Percentiles rank a stretch among this genome's conserved stretches.
Conservation (phyloP, 2,797 vertebrate genomes). For the Sebastes hopkinsi region DNA sequence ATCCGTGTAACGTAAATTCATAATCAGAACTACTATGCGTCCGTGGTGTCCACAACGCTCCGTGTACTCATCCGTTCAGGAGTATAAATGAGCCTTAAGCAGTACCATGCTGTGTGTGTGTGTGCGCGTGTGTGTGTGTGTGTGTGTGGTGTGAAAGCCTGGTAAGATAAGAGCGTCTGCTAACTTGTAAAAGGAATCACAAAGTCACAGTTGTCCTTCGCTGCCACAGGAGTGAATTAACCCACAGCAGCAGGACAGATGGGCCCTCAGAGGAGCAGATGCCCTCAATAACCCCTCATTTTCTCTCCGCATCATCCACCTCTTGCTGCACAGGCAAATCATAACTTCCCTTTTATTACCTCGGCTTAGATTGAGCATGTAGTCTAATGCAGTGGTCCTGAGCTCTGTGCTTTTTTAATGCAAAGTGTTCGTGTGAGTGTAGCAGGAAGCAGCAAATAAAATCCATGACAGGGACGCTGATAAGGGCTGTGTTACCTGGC, state of each 20-base stretch:
- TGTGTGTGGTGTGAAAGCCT: constrained; percentile 6
- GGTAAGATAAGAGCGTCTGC: constrained; percentile 5
- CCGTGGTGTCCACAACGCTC: no score
- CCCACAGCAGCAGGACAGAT: constrained; percentile 19
- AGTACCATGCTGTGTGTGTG: neutral
- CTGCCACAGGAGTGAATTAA: neutral
- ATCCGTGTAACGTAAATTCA: no score
- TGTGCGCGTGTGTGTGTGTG: neutral
- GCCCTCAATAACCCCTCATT: constrained; percentile 45
- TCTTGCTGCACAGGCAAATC: constrained; percentile 47
- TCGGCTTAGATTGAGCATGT: constrained; percentile 43
- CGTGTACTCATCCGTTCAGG: no score
- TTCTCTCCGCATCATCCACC: constrained; percentile 3
- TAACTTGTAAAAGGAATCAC: constrained; percentile 15
- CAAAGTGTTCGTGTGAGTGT: constrained; percentile 55
- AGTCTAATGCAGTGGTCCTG: constrained; percentile 52
- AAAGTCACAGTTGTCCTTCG: neutral
- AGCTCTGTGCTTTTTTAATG: constrained; percentile 60
- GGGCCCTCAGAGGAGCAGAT: constrained; percentile 23
- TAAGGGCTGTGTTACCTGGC: constrained; percentile 46
- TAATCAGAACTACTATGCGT: no score
- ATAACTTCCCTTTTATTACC: constrained; percentile 18
- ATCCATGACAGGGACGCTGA: constrained; percentile 44
- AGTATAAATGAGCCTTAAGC: neutral
- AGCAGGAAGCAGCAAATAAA: constrained; percentile 57